These are phyloP conservation scores for Drosophila ohnishii DNA, from an alignment of 1,140 invertebrate genomes.

Conservation along the genomic window DNA sequence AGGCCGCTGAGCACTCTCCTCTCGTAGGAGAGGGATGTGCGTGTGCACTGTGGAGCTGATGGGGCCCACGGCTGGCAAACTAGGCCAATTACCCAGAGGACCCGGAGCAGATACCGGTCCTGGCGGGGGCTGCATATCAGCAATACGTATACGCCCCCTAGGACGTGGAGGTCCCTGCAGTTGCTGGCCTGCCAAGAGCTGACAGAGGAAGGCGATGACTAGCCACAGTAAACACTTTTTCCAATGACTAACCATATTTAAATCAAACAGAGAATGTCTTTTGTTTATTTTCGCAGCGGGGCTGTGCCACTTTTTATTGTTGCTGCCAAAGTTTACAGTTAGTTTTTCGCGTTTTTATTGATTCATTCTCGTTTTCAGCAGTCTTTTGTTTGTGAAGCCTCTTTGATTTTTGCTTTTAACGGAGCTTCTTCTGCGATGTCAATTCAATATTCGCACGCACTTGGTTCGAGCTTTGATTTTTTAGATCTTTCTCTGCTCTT, in stretches of 20 bases:
- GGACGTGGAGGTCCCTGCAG: constrained; percentile 57
- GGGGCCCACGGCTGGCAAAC: constrained; percentile 33
- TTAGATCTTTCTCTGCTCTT: constrained; percentile 1
- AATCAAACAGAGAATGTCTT: constrained; percentile 26
- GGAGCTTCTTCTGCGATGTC: constrained; percentile 34
- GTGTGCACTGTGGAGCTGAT: constrained; percentile 64
- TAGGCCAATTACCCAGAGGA: constrained; percentile 9
- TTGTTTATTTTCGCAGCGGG: constrained; percentile 39
- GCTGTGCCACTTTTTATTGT: constrained; percentile 67
- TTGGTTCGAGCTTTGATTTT: constrained; percentile 16
- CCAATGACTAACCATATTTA: constrained; percentile 37
- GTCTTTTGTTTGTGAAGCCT: constrained; percentile 31
- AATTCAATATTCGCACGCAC: constrained; percentile 52
- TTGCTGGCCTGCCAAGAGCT: constrained; percentile 36
- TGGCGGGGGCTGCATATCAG: constrained; percentile 45
- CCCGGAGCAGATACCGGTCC: background rate
- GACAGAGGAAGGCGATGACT: background rate
- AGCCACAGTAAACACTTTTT: constrained; percentile 37
- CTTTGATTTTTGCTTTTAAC: constrained; percentile 38
- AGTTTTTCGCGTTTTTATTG: constrained; percentile 41
- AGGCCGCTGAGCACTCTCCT: constrained; percentile 27
- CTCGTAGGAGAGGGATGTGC: constrained; percentile 60
- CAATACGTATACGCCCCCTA: constrained; percentile 67
- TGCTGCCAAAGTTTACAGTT: constrained; percentile 60
- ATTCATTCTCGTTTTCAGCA: constrained; percentile 49